A percentile compares a stretch with the other conserved stretches of the same genome.
Conservation (phyloP, 1,140 invertebrate genomes). For the Hycleus phaleratus region DNA sequence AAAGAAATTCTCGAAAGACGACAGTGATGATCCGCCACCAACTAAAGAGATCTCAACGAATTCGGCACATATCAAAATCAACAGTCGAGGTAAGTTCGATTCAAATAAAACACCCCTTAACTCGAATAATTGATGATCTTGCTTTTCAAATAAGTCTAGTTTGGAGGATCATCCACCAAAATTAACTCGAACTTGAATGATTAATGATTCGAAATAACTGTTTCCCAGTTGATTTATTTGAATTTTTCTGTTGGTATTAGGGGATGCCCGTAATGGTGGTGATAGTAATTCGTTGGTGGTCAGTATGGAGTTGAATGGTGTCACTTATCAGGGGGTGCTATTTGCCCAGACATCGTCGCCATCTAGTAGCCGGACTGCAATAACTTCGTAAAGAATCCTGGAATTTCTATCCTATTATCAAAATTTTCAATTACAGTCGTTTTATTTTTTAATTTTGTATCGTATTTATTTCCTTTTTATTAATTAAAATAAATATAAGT, state of each 20-base stretch:
- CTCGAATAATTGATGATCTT: no score
- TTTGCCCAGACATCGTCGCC: slow-evolving; percentile 58
- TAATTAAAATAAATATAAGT: no score
- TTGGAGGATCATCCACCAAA: slow-evolving; percentile 3
- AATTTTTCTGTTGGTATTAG: slow-evolving; percentile 35
- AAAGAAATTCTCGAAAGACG: slow-evolving; percentile 50
- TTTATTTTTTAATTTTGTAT: no score
- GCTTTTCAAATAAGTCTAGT: no score
- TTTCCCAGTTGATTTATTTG: no score
- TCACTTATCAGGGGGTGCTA: slow-evolving; percentile 80
- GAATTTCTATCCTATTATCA: no score
- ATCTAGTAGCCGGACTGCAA: slow-evolving; percentile 41
- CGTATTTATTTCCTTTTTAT: no score
- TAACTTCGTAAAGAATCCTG: slow-evolving; percentile 37
- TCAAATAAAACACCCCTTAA: not conserved
- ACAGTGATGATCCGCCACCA: slow-evolving; percentile 24
- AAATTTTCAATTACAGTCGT: no score
- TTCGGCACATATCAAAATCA: slow-evolving; percentile 82
- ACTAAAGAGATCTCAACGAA: slow-evolving; percentile 27
- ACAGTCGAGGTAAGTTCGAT: slow-evolving; percentile 65
- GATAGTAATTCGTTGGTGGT: slow-evolving; percentile 82
- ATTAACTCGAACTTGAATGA: slow-evolving; percentile 27
- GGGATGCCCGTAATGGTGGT: slow-evolving; percentile 60
- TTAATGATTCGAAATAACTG: slow-evolving; percentile 13
- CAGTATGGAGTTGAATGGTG: slow-evolving; percentile 93